Evolutionary conservation across 1,140 invertebrate genomes (phyloP), one percentile per base, ranked within the genome.

Genomic region (Eurosta solidaginis): DNA sequence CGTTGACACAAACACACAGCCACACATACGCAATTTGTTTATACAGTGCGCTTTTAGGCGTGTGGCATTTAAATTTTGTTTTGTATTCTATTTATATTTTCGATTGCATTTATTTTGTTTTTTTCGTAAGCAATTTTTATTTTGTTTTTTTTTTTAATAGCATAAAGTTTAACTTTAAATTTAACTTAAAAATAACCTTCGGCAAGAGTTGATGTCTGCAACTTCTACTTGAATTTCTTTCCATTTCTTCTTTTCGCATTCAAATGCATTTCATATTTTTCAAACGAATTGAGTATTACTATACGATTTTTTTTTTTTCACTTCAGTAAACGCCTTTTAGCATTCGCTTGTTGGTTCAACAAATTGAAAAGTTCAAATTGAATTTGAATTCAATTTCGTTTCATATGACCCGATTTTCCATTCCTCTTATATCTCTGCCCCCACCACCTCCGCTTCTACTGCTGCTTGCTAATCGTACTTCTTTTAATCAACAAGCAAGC

Each of bases 291-390:
- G 22, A 3, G 27, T 54, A 40, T 42, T 29, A 40, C 2, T 40
- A 12, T 40, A 22, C n/a, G n/a, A n/a, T 52, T 68, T 68, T 68
- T 68, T 20, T 2, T 4, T 14, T 40, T 20, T n/a, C n/a, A n/a
- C 59, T 29, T 68, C 59, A 36, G 1, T 68, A 33, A n/a, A n/a
- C 25, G 27, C 2, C 36, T 68, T 10, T 68, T 22, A 10, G 45
- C 33, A 10, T 22, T 29, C 27, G 54, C 54, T 7, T 40, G 59
- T 68, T 68, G 59, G n/a, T 2, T 22, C 73, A 74, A 47, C 73
- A 85, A 85, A 85, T 85, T 85, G 84, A 85, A 85, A 85, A 85
- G 84, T 85, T 85, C 84, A 85, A 85, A 85, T 85, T 85, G 83
- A 85, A 85, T 85, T 85, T 85, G 83, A 85, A 85, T 85, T 84